phyloP scores from a whole-genome alignment of 2,113 vertebrate species.

The Dryoscopus gambensis region DNA sequence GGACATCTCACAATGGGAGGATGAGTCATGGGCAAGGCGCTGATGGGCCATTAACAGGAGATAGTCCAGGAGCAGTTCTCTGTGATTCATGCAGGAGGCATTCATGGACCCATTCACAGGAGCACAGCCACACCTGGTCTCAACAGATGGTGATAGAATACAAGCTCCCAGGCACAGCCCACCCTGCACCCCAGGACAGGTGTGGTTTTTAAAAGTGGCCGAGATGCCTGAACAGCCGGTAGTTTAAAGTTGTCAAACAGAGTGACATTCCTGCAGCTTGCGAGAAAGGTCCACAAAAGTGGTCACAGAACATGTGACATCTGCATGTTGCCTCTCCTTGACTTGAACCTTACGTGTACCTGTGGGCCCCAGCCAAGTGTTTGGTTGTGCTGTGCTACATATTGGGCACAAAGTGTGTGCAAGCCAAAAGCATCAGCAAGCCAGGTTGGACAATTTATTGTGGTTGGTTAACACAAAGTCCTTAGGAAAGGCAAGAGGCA shows the following conservation, averaged over 20 bases:
- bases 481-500: background rate
- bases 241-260: background rate
- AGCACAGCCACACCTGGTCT: too few species aligned
- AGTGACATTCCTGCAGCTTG: background rate
- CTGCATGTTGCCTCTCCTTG: background rate
- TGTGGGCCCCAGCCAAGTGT: background rate
- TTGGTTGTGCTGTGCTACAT: background rate
- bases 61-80: too few species aligned
- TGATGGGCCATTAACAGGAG: too few species aligned
- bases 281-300: background rate
- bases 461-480: background rate
- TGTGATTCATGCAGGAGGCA: too few species aligned
- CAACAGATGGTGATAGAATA: too few species aligned
- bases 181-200: too few species aligned
- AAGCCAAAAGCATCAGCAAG: background rate
- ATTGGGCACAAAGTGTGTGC: too few species aligned
- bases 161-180: too few species aligned
- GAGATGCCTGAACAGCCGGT: background rate
- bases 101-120: too few species aligned
- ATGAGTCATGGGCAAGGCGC: too few species aligned
- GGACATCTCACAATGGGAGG: too few species aligned
- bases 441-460: background rate
- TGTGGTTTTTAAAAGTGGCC: background rate
- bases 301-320: background rate
- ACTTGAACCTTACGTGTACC: background rate